A percentile compares a stretch with the other conserved stretches of the same genome.
Conservation (phyloP, 2,888 invertebrate species). For the Fragum sueziense region DNA sequence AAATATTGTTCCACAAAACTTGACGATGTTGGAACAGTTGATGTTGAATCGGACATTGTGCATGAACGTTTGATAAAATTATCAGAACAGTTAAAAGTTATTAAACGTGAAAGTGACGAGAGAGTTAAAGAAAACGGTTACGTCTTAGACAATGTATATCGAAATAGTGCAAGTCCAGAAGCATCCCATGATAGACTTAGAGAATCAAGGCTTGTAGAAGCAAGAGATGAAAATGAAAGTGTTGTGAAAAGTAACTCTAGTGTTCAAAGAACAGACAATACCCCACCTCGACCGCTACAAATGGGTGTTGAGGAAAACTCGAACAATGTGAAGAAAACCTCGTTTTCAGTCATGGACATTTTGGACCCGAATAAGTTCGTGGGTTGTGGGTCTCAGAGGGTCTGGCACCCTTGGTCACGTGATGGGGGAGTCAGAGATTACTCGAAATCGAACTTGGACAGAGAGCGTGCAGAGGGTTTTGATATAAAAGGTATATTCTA, state of each 20-base stretch:
- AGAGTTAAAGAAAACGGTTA: background rate
- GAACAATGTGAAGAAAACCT: conserved; percentile 54
- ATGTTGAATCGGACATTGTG: background rate
- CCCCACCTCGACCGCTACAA: background rate
- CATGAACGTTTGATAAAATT: background rate
- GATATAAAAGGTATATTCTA: background rate
- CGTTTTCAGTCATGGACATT: conserved; percentile 76
- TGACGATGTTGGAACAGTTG: background rate
- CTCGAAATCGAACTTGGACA: conserved; percentile 49
- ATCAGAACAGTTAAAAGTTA: background rate
- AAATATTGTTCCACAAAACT: background rate
- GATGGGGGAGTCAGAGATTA: conserved; percentile 55
- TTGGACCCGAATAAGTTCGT: conserved; percentile 76
- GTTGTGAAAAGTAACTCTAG: background rate
- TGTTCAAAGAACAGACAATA: conserved; percentile 1
- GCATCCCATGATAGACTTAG: no score
- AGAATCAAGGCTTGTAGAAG: no score
- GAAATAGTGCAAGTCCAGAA: background rate
- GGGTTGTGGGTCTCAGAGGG: conserved; percentile 53
- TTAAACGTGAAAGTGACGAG: background rate
- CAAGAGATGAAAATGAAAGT: background rate
- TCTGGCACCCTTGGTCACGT: conserved; percentile 64
- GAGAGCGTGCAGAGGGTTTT: conserved; percentile 1
- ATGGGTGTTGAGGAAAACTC: conserved; percentile 1
- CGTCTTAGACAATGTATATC: background rate